phyloP scores from a whole-genome alignment of 1,140 invertebrate species.

The Neodiprion pinetum region DNA sequence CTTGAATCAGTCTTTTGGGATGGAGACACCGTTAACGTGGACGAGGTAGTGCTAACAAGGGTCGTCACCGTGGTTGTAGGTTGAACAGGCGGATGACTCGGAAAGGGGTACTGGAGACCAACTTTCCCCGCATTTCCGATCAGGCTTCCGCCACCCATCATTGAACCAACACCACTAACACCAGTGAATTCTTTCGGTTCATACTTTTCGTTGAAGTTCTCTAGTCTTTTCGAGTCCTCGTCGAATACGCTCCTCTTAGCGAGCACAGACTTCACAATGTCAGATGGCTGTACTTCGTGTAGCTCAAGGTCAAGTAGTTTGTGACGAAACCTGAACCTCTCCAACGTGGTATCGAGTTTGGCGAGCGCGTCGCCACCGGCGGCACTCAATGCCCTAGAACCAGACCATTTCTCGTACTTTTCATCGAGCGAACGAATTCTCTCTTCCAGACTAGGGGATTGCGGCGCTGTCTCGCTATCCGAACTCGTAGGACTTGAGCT shows the following conservation, averaged over 20 bases:
- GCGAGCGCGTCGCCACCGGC: constrained; percentile 67
- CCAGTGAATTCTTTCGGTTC: constrained; percentile 73
- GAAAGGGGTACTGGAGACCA: constrained; percentile 81
- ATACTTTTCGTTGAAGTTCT: constrained; percentile 88
- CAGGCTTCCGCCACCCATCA: constrained; percentile 39
- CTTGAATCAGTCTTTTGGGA: constrained; percentile 44
- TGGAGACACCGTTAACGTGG: neutral
- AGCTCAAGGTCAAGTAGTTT: constrained; percentile 77
- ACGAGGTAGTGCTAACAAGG: constrained; percentile 25
- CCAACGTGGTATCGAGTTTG: constrained; percentile 65
- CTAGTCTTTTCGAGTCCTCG: constrained; percentile 91
- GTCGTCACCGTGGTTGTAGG: constrained; percentile 41
- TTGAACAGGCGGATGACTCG: constrained; percentile 73
- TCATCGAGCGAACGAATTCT: constrained; percentile 88
- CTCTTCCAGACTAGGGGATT: constrained; percentile 81
- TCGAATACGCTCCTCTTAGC: constrained; percentile 94
- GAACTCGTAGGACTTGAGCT: constrained; percentile 69
- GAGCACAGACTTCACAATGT: constrained; percentile 90
- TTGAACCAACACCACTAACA: constrained; percentile 48
- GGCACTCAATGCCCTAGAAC: constrained; percentile 65
- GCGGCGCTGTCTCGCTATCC: constrained; percentile 63
- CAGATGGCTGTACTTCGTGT: constrained; percentile 86
- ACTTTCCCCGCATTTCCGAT: constrained; percentile 59
- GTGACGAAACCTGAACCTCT: constrained; percentile 68
- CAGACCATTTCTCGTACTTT: constrained; percentile 91